These are phyloP conservation scores for Apocrypta bakeri DNA, from an alignment of 1,140 invertebrate genomes.

Conservation along the genomic window DNA sequence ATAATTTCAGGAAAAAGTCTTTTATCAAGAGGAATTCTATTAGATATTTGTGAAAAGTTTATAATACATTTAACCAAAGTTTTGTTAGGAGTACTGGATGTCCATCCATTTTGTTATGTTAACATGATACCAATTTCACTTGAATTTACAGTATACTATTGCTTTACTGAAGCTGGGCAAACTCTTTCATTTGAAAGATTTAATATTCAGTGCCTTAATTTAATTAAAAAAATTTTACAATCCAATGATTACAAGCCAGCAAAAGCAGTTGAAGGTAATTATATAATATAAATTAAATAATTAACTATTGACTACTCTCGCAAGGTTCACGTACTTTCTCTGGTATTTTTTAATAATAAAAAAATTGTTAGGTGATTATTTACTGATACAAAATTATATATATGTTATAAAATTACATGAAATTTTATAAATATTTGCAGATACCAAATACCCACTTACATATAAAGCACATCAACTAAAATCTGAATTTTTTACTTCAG, in stretches of 20 bases:
- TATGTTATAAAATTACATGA: too few relatives aligned
- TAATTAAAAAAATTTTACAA: constrained; percentile 88
- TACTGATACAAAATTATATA: too few relatives aligned
- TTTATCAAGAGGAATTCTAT: constrained; percentile 76
- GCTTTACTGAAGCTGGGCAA: constrained; percentile 88
- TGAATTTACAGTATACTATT: constrained; percentile 88
- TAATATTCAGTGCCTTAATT: constrained; percentile 91
- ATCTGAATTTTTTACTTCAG: constrained; percentile 81
- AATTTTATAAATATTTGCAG: constrained; percentile 59
- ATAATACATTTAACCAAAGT: constrained; percentile 88
- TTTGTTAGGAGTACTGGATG: constrained; percentile 83
- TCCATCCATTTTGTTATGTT: constrained; percentile 86
- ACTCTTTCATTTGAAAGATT: constrained; percentile 87
- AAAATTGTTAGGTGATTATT: too few relatives aligned
- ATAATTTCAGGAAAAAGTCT: constrained; percentile 79
- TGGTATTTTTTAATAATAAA: too few relatives aligned
- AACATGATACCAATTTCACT: constrained; percentile 85
- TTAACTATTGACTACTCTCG: too few relatives aligned
- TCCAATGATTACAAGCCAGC: constrained; percentile 83
- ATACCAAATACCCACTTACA: constrained; percentile 72
- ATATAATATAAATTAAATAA: too few relatives aligned
- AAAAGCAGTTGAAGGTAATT: constrained; percentile 76
- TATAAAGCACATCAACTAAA: constrained; percentile 82
- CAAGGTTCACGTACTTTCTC: too few relatives aligned
- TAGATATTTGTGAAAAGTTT: constrained; percentile 85